Base-by-base conservation (phyloP, 2,888 invertebrate genomes). In the Panorpa germanica region DNA sequence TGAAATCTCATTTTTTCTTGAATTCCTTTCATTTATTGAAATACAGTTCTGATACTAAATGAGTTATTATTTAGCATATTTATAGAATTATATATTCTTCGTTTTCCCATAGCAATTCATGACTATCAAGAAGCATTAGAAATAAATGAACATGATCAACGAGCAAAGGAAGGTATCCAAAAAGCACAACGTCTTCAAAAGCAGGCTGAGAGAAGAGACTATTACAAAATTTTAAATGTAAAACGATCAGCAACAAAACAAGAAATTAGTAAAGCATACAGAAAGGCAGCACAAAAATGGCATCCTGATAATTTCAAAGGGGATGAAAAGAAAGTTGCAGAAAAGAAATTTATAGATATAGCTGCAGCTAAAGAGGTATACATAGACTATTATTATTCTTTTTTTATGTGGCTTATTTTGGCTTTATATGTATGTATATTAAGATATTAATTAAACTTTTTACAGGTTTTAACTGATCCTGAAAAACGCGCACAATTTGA, bases 321-420 rank as follows among this genome's bases (percentile, higher is more conserved):
- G 8, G 80, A 82, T 37, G 86, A 88, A 50, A 95, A 95, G 59
- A 83, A 90, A 48, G 61, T 74, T 29, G 98, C 98, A 0, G 85
- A 98, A 55, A 91, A 91, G 56, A 91, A 81, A 58, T 98, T 98
- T 52, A 93, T 98, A 38, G 96, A 98, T 53, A 80, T 98, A 45
- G 98, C 96, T 3, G 88, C 95, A 22, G 98, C 98, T 31, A 99
- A 99, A 57, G 98, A 98, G 65, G 93, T 91, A 43, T 64, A 64
- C 65, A 43, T 38, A 41, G 29, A 15, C 11, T 17, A 6, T 32
- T 23, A 6, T 28, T 30, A 28, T 10, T 4, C 13, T 12, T 29
- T 13, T 9, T 3, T n/a, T n/a, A n/a, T n/a, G 9, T n/a, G n/a
- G 4, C 3, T 12, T 25, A 25, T 25, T 25, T 25, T 25, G 13